Conservation (phyloP, 1,140 invertebrate genomes). For the Carcinoscorpius rotundicauda region DNA sequence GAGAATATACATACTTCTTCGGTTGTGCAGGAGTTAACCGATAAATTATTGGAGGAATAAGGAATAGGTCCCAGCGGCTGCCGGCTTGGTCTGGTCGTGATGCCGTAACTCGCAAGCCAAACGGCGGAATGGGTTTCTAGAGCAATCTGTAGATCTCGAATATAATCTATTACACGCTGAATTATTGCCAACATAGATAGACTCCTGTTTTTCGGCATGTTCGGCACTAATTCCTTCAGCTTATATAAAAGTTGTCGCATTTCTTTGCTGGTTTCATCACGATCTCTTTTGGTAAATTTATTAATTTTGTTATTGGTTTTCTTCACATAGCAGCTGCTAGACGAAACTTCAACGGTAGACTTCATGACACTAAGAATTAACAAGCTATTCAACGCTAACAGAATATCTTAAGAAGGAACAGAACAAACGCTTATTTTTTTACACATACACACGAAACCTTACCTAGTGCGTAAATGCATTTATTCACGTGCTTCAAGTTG, state of each 20-base stretch:
- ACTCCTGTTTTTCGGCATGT: conserved; percentile 37
- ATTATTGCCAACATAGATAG: conserved; percentile 83
- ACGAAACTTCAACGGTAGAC: too few relatives aligned
- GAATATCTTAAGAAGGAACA: too few relatives aligned
- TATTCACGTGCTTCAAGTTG: too few relatives aligned
- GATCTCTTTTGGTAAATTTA: too few relatives aligned
- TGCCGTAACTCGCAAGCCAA: too few relatives aligned
- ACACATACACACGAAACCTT: too few relatives aligned
- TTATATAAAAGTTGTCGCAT: conserved; percentile 85
- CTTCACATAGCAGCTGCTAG: too few relatives aligned
- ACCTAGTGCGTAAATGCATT: too few relatives aligned
- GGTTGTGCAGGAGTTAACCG: neutral
- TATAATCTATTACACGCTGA: conserved; percentile 94
- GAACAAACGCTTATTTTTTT: too few relatives aligned
- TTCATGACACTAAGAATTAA: too few relatives aligned
- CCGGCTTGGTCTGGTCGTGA: neutral
- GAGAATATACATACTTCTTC: neutral
- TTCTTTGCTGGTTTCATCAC: conserved; percentile 44
- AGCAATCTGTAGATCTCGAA: conserved; percentile 57
- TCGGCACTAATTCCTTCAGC: conserved; percentile 61
- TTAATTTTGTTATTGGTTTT: too few relatives aligned
- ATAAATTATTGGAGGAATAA: conserved; percentile 6
- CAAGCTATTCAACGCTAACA: too few relatives aligned
- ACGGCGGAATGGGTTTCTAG: conserved; percentile 11
- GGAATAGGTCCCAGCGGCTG: conserved; percentile 17